Evolutionary conservation across 2,797 vertebrate genomes (phyloP), one percentile per base, ranked within the genome.

Genomic region (Galago senegalensis): DNA sequence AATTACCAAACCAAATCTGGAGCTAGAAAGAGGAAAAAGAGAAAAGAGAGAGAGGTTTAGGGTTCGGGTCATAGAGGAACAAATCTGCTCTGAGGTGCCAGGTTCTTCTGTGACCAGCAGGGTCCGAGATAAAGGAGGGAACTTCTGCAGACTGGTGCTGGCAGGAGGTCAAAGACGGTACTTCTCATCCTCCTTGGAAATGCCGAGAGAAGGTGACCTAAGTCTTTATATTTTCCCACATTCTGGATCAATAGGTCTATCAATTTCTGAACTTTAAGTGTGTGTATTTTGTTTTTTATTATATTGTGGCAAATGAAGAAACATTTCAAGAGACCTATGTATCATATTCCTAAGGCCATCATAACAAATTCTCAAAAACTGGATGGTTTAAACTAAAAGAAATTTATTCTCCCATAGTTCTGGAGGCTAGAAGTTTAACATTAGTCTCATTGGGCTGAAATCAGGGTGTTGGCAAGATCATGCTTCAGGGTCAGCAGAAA

Each of bases 251-350:
- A 60, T 75, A 60, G 58, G 20, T 75, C 60, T 67, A n/a, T 75
- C 58, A 21, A 10, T 23, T 61, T 17, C 49, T 76, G 75, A 90
- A 73, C 76, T 76, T 76, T 25, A 82, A 76, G 69, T 76, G 20
- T 27, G 43, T 56, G 20, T 18, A 20, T 75, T 93, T 89, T 67
- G 75, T 56, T 89, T 87, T 79, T 72, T 87, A 90, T 65, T 31
- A 1, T 46, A 82, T 56, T 82, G 37, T 17, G 56, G 34, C 23
- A 69, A 89, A 82, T 63, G 29, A 89, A 89, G 90, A 77, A 34
- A 76, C 16, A 21, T 40, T 81, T 87, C 7, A 61, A 75, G 70
- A 82, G 18, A 69, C 7, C 11, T 18, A n/a, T 27, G 34, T 8
- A 21, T 70, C 63, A 43, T 53, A 81, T 89, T 43, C 67, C 65